These are phyloP conservation scores for Lepus timidus DNA, from an alignment of 2,113 vertebrate genomes.

Conservation along the genomic window DNA sequence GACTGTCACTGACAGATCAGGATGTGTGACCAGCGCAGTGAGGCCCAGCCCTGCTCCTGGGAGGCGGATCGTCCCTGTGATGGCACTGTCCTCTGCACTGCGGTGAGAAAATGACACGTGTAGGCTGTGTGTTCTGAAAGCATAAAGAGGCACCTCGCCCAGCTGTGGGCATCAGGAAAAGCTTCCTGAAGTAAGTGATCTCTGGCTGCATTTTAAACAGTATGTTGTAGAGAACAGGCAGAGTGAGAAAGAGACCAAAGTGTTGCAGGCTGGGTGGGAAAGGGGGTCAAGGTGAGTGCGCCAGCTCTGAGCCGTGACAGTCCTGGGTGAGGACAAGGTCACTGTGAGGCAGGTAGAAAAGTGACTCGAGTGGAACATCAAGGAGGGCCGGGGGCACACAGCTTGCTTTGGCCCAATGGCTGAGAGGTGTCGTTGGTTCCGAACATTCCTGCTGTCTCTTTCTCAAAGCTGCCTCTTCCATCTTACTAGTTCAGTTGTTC, in stretches of 20 bases:
- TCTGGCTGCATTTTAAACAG: not conserved
- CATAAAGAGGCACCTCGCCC: too few relatives aligned
- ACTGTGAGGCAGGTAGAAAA: too few relatives aligned
- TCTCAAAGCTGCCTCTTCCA: not conserved
- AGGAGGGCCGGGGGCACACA: not conserved
- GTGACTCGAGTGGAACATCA: not conserved
- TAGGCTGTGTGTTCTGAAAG: not conserved
- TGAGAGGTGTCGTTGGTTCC: not conserved
- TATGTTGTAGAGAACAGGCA: not conserved
- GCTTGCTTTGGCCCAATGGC: not conserved
- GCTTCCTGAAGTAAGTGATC: not conserved
- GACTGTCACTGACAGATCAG: not conserved
- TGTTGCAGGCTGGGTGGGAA: not conserved
- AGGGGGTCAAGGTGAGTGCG: not conserved
- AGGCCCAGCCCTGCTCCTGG: not conserved
- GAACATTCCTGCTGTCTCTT: not conserved
- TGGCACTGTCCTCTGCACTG: not conserved
- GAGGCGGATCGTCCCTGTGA: not conserved
- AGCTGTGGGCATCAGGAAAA: not conserved
- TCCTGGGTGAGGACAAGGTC: not conserved
- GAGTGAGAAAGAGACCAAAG: not conserved
- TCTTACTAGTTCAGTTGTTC: not conserved
- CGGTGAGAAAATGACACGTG: not conserved
- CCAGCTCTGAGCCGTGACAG: not conserved
- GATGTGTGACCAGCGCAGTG: too few relatives aligned